These are phyloP conservation scores for Volucella zonaria DNA, from an alignment of 2,888 invertebrate genomes.

Conservation along the genomic window DNA sequence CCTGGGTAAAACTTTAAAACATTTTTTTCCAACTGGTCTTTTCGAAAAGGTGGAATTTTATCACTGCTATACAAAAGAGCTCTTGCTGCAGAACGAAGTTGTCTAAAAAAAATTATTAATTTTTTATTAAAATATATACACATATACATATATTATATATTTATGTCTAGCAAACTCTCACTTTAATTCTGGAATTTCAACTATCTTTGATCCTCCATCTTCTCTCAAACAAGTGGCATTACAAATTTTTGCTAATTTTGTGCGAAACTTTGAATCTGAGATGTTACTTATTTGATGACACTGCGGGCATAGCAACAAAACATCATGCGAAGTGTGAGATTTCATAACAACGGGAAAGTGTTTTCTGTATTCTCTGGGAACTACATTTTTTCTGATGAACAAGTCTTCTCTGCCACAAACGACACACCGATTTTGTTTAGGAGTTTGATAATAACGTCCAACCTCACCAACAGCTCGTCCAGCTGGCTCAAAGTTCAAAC, in stretches of 20 bases:
- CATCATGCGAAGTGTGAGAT: conserved; percentile 91
- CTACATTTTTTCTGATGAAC: conserved; percentile 90
- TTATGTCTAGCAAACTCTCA: conserved; percentile 70
- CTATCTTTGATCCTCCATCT: conserved; percentile 77
- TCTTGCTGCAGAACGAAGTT: conserved; percentile 85
- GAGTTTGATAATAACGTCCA: conserved; percentile 88
- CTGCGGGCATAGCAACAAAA: conserved; percentile 87
- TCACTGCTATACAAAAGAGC: conserved; percentile 83
- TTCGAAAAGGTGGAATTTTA: conserved; percentile 84
- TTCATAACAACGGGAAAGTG: conserved; percentile 90
- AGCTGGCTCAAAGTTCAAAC: conserved; percentile 90
- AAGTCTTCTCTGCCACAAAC: conserved; percentile 89
- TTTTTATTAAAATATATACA: background rate
- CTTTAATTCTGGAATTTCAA: conserved; percentile 81
- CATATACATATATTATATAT: too few relatives aligned
- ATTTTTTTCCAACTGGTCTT: conserved; percentile 82
- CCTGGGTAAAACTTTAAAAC: conserved; percentile 84
- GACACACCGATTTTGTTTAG: conserved; percentile 90
- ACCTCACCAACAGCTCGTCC: conserved; percentile 88
- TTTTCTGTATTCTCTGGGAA: conserved; percentile 91
- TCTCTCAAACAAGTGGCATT: conserved; percentile 85
- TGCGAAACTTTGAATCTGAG: conserved; percentile 85
- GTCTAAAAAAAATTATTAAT: conserved; percentile 79
- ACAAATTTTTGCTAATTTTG: conserved; percentile 85
- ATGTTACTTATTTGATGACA: conserved; percentile 89